Percentiles rank a stretch among this genome's conserved stretches.
These are phyloP conservation scores for Drosophila teissieri DNA, from an alignment of 1,140 invertebrate genomes.

Conservation along the genomic window DNA sequence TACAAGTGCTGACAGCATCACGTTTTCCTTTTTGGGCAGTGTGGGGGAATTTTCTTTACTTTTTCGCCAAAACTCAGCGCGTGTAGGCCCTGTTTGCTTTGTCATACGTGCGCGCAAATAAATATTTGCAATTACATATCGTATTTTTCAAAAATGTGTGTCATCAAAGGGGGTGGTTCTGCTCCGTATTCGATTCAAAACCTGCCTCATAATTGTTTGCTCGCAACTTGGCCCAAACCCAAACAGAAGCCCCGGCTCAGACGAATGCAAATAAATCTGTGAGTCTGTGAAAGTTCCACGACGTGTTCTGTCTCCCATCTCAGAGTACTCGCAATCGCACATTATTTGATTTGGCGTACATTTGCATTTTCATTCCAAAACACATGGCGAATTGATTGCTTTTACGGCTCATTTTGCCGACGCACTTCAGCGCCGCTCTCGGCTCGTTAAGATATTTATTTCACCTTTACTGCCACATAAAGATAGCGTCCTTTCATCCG, in stretches of 20 bases:
- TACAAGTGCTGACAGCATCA: slow-evolving; percentile 70
- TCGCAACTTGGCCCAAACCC: slow-evolving; percentile 19
- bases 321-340: slow-evolving; percentile 12
- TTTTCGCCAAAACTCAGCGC: slow-evolving; percentile 32
- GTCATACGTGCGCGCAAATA: slow-evolving; percentile 70
- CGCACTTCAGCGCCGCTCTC: slow-evolving; percentile 37
- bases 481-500: slow-evolving; percentile 45
- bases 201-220: slow-evolving; percentile 55
- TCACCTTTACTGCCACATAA: slow-evolving; percentile 53
- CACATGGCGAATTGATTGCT: slow-evolving; percentile 80
- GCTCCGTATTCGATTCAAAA: slow-evolving; percentile 18
- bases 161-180: slow-evolving; percentile 11
- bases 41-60: slow-evolving; percentile 38
- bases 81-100: slow-evolving; percentile 59
- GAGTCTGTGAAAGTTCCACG: slow-evolving; percentile 46
- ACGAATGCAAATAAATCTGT: slow-evolving; percentile 70
- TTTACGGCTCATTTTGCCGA: slow-evolving; percentile 78
- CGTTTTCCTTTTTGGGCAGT: slow-evolving; percentile 39
- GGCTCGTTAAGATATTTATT: slow-evolving; percentile 73
- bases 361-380: slow-evolving; percentile 67
- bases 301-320: slow-evolving; percentile 42
- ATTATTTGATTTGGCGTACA: slow-evolving; percentile 60
- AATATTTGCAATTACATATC: slow-evolving; percentile 81
- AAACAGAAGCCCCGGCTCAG: slow-evolving; percentile 4
- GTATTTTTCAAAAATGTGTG: slow-evolving; percentile 66